Base-by-base conservation (phyloP, 2,113 vertebrate species). In the Lamprotornis superbus region DNA sequence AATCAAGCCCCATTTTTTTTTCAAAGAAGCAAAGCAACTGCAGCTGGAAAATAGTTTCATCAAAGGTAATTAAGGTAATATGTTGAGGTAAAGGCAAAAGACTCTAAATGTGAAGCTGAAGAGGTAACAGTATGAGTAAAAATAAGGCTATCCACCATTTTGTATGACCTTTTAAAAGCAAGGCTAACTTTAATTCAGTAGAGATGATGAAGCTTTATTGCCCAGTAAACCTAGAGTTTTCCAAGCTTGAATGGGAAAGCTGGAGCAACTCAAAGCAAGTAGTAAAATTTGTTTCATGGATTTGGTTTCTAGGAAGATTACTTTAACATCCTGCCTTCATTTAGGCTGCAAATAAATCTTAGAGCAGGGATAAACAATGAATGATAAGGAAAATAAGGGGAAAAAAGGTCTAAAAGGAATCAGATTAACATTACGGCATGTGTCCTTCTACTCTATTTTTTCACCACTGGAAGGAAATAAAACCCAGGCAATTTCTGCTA, bases 41-140 rank as follows among this genome's bases (percentile, higher is more conserved):
- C 79, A 87, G 79, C 73, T 94, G 75, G 61, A 78, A 93, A 93
- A 82, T 46, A 78, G n/a, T 89, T 94, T 96, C 55, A 73, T 85
- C 42, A 63, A 67, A 92, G 81, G n/a, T 73, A 87, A 84, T 93
- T 87, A 94, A 93, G 82, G 39, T 75, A 94, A 68, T 53, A 60
- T 35, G 11, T 81, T 89, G 80, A 83, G 11, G 59, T 68, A 96
- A 93, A 94, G 57, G 49, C 28, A 79, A 57, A 90, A 89, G 94
- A 28, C 63, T 86, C 53, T 40, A 37, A 82, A 52, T 68, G 22
- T 83, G 68, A 64, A 87, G 40, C 44, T 37, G 46, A 69, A 94
- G 28, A n/a, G 9, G 21, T 65, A 94, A 55, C 7, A 75, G 9
- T 33, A 20, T 22, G 39, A 65, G 35, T 75, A 63, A 79, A 79